phyloP scores from a whole-genome alignment of 2,113 vertebrate genomes.

The Sminthopsis crassicaudata region DNA sequence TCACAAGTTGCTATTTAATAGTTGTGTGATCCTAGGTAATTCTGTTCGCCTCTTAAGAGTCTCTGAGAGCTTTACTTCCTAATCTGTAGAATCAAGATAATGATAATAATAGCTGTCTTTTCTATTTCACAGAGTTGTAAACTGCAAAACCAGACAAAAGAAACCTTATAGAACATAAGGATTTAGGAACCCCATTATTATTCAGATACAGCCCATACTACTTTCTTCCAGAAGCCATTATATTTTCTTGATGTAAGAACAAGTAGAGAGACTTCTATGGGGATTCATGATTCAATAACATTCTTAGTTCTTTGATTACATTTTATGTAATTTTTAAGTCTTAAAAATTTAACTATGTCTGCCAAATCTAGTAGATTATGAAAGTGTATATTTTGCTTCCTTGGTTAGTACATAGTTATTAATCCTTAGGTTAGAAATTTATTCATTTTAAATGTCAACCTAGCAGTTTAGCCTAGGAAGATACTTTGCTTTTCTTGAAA shows the following conservation, averaged over 20 bases:
- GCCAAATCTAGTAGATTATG: constrained; percentile 17
- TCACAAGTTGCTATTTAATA: not conserved
- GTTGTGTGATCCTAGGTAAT: not conserved
- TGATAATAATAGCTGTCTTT: not conserved
- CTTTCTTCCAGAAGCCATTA: constrained; percentile 37
- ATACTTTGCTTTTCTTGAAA: constrained; percentile 52
- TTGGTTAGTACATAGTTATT: constrained; percentile 36
- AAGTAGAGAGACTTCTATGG: constrained; percentile 9
- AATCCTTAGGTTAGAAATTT: constrained; percentile 38
- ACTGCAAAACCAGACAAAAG: not conserved
- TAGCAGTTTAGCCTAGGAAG: not conserved
- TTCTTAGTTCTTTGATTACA: constrained; percentile 39
- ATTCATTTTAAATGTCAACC: constrained; percentile 30
- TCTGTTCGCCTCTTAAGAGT: not conserved
- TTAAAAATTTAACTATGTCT: not conserved
- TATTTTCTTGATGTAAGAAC: constrained; percentile 10
- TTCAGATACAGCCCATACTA: not conserved
- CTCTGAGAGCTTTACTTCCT: not conserved
- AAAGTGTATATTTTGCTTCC: constrained; percentile 47
- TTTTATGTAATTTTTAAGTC: not conserved
- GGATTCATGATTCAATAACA: not conserved
- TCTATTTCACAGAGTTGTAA: not conserved
- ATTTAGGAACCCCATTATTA: not conserved
- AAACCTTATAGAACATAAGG: not conserved
- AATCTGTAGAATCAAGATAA: not conserved